Conservation (phyloP, 1,140 invertebrate species). For the Mesaphorura yosii region DNA sequence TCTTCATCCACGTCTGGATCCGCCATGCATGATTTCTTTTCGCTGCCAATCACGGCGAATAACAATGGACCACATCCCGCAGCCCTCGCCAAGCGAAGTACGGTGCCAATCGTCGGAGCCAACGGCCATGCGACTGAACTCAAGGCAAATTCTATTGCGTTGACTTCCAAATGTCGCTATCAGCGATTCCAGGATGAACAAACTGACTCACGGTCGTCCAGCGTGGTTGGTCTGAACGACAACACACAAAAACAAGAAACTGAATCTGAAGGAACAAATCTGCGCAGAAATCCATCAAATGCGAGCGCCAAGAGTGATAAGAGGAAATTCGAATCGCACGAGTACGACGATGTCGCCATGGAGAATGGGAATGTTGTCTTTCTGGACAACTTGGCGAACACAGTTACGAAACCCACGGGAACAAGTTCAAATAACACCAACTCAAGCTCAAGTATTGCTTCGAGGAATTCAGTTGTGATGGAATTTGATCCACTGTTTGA, state of each 20-base stretch:
- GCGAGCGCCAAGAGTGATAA: neutral
- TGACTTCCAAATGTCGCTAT: neutral
- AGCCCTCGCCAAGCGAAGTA: neutral
- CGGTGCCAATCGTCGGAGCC: slow-evolving; percentile 10
- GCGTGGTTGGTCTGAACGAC: neutral
- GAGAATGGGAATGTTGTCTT: slow-evolving; percentile 26
- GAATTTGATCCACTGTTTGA: slow-evolving; percentile 29
- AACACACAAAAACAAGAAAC: neutral
- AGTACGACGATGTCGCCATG: slow-evolving; percentile 28
- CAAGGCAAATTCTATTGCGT: too few species aligned
- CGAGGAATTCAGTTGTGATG: slow-evolving; percentile 23
- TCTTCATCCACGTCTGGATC: slow-evolving; percentile 9
- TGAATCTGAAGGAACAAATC: neutral
- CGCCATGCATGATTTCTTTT: too few species aligned
- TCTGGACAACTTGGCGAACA: slow-evolving; percentile 2
- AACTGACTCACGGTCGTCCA: neutral
- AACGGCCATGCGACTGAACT: too few species aligned
- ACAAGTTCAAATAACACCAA: slow-evolving; percentile 5
- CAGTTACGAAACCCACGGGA: neutral
- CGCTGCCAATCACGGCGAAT: slow-evolving; percentile 4
- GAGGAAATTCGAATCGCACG: too few species aligned
- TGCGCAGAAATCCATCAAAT: neutral
- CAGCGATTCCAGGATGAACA: neutral
- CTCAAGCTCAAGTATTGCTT: slow-evolving; percentile 10
- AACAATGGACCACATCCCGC: neutral